Conservation (phyloP, 2,888 invertebrate genomes). For the Drymonia ruficornis region DNA sequence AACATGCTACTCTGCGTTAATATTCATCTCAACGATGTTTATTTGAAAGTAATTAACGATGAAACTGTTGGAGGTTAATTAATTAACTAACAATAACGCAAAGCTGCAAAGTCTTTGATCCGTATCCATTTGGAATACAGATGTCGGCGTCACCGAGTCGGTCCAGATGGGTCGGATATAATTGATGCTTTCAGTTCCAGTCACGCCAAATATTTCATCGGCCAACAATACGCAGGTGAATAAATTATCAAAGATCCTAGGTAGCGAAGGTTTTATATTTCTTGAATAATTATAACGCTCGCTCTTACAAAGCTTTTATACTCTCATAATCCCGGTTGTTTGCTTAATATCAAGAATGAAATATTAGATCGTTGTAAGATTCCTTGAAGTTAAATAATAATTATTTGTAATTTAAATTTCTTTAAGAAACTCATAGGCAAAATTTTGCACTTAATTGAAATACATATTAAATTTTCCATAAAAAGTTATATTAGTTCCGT, state of each 20-base stretch:
- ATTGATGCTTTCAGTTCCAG: constrained; percentile 46
- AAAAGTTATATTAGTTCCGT: too few species aligned
- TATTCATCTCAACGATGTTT: not conserved
- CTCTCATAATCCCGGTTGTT: not conserved
- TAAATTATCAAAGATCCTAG: too few species aligned
- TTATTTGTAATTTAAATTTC: not conserved
- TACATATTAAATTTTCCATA: too few species aligned
- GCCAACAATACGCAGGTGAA: constrained; percentile 37
- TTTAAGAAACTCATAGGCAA: not conserved
- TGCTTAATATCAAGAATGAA: not conserved
- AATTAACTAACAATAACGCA: constrained; percentile 37
- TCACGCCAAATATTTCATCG: constrained; percentile 43
- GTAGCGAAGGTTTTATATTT: not conserved
- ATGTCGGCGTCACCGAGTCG: constrained; percentile 39
- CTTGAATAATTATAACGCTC: not conserved
- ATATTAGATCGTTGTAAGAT: too few species aligned
- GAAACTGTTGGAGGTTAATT: constrained; percentile 21
- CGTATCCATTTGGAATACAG: constrained; percentile 52
- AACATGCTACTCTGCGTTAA: constrained; percentile 4
- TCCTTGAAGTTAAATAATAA: not conserved
- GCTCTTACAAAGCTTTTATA: not conserved
- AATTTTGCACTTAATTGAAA: too few species aligned
- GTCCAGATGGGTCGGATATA: constrained; percentile 39
- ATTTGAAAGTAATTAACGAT: constrained; percentile 9
- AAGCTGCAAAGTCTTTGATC: constrained; percentile 39